Evolutionary conservation across 2,797 vertebrate genomes (phyloP), one percentile per base, ranked within the genome.

Genomic region (Myoxocephalus aenaeus): DNA sequence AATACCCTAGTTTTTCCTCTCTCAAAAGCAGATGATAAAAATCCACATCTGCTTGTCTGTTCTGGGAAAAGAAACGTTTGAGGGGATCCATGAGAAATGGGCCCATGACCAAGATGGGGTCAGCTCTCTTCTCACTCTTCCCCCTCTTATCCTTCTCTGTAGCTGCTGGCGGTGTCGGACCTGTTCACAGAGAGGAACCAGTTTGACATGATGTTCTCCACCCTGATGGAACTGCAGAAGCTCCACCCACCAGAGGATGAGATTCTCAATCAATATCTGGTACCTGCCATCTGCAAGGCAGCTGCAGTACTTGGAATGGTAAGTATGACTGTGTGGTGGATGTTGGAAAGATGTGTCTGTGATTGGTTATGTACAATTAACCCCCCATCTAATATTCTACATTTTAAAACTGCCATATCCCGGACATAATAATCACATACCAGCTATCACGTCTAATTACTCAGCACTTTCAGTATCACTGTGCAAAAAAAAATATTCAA

Each of bases 301-400:
- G 98, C 98, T 1, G 97, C 98, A 0, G 98, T 99, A 56, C 94
- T 99, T 1, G 98, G 98, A 89, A 99, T 99, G 98, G 98, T 99
- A 88, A 96, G 96, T 22, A 13, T 11, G 18, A 12, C 53, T 50
- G n/a, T 44, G 17, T 65, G 65, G 17, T 75, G 32, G 15, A 54
- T 17, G 11, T 11, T 32, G 7, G 12, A 36, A 56, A 2, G 10
- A 51, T 46, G 18, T 11, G 15, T 34, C 8, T 64, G 4, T 20
- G 32, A 10, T 38, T 57, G 8, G 8, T 2, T 4, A 5, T 51
- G 15, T 51, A 25, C 0, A 0, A 18, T 46, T 1, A 38, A 29
- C 14, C 8, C 48, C 20, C 6, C 5, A 25, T 50, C 40, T 54
- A 13, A 56, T 48, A 4, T 42, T 27, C 25, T 46, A 27, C 12